Evolutionary conservation across 2,113 vertebrate species (phyloP), one percentile per base, ranked within the genome.

Genomic region (Trematomus loennbergii): DNA sequence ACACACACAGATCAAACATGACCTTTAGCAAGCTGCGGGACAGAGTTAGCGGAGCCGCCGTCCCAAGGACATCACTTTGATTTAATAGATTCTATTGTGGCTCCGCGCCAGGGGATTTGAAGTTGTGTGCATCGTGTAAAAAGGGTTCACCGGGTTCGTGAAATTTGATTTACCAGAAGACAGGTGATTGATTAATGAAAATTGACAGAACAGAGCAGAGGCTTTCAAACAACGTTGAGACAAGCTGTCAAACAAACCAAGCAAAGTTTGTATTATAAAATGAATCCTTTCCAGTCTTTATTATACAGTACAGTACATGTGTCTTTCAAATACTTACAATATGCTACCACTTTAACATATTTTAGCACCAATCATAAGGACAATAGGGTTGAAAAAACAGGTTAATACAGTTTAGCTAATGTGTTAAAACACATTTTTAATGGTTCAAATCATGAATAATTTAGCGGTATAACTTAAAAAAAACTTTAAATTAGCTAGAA

Each of bases 241-340:
- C 16, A 9, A 13, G 9, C 13, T 57, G 20, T 13, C 78, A 50
- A 83, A 57, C 45, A 72, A 81, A 60, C 8, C 57, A 75, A 79
- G 3, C 52, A 82, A 79, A 71, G 57, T 74, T 8, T 20, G 53
- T 90, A 74, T 89, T 93, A 92, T 87, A 90, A 93, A 93, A 93
- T 90, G 85, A 92, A 92, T 89, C 88, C 70, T 69, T 89, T 92
- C 87, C 88, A 85, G 66, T 90, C 81, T 96, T 95, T 94, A 95
- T 94, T 94, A 91, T 87, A 93, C 86, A 93, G 65, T 92, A 94
- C 92, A 94, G 86, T 89, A 93, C 90, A 87, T 75, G 67, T 73
- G 78, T 89, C 52, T 82, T 90, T 93, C 62, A 62, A 90, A 83
- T 88, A 88, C 79, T 89, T 89, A 89, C 86, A 94, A 84, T 86